These are phyloP conservation scores for Trissolcus brochymenae DNA, from an alignment of 2,888 invertebrate genomes.

Conservation along the genomic window DNA sequence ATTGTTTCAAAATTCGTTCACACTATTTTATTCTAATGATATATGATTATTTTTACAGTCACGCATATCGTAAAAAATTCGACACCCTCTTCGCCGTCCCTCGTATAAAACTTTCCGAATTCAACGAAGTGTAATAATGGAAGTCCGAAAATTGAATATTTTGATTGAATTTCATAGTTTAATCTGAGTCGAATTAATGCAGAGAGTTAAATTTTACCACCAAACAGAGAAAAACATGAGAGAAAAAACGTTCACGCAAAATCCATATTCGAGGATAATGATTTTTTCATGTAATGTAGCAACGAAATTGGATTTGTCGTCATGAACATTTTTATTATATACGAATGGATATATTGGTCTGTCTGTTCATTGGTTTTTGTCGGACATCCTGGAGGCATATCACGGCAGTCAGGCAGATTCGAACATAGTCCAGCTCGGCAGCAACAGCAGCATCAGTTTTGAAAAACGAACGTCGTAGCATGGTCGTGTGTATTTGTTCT, in stretches of 20 bases:
- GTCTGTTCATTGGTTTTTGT: conserved; percentile 63
- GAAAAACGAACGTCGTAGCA: conserved; percentile 51
- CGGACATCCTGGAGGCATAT: conserved; percentile 59
- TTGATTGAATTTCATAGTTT: too few species aligned
- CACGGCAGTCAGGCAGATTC: conserved; percentile 42
- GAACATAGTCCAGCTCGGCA: conserved; percentile 26
- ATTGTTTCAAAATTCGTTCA: too few species aligned
- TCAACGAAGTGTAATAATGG: neutral
- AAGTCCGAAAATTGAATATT: conserved; percentile 1
- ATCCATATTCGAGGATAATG: conserved; percentile 10
- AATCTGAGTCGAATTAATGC: too few species aligned
- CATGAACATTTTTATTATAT: conserved; percentile 43
- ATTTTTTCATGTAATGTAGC: conserved; percentile 23
- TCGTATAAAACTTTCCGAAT: too few species aligned
- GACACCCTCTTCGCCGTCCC: too few species aligned
- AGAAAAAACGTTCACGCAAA: conserved; percentile 5
- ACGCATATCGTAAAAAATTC: too few species aligned
- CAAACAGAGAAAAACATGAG: too few species aligned
- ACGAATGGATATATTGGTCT: conserved; percentile 49
- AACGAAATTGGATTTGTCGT: conserved; percentile 45
- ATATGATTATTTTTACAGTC: too few species aligned
- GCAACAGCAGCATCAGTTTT: conserved; percentile 31
- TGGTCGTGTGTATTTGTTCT: conserved; percentile 20
- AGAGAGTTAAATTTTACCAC: too few species aligned
- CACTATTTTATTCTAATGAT: too few species aligned